Percentiles rank a stretch among this genome's conserved stretches.
phyloP scores from a whole-genome alignment of 2,113 vertebrate species.

The Scophthalmus maximus region DNA sequence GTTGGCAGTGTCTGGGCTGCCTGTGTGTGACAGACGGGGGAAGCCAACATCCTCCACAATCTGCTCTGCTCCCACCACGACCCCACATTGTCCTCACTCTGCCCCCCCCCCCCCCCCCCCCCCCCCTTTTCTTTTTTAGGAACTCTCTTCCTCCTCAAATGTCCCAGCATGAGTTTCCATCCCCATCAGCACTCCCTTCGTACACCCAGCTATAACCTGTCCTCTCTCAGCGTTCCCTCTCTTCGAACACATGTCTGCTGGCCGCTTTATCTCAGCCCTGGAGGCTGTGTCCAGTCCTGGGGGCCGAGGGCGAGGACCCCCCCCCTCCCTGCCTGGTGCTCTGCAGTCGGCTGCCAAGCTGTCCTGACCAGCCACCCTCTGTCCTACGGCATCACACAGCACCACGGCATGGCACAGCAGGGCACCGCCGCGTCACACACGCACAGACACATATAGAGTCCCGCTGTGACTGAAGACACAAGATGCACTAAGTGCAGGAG shows the following conservation, averaged over 20 bases:
- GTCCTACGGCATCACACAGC: not conserved
- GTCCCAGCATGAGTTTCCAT: not conserved
- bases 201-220: no score
- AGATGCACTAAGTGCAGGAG: slow-evolving; percentile 4
- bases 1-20: slow-evolving; percentile 77
- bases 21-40: slow-evolving; percentile 74
- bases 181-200: no score
- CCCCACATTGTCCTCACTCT: slow-evolving; percentile 39
- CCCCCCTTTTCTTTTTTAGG: not conserved
- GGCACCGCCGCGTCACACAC: not conserved
- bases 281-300: no score
- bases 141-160: not conserved
- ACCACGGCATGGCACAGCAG: not conserved
- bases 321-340: not conserved
- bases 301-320: no score
- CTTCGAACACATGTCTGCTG: no score
- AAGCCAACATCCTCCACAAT: slow-evolving; percentile 66
- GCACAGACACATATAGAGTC: not conserved
- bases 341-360: no score
- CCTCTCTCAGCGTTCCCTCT: no score
- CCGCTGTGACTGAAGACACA: slow-evolving; percentile 7
- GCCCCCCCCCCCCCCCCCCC: slow-evolving; percentile 2
- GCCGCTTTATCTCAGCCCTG: no score
- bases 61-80: slow-evolving; percentile 38
- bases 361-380: no score